phyloP scores from a whole-genome alignment of 2,888 invertebrate genomes.

The Alsophila aescularia region DNA sequence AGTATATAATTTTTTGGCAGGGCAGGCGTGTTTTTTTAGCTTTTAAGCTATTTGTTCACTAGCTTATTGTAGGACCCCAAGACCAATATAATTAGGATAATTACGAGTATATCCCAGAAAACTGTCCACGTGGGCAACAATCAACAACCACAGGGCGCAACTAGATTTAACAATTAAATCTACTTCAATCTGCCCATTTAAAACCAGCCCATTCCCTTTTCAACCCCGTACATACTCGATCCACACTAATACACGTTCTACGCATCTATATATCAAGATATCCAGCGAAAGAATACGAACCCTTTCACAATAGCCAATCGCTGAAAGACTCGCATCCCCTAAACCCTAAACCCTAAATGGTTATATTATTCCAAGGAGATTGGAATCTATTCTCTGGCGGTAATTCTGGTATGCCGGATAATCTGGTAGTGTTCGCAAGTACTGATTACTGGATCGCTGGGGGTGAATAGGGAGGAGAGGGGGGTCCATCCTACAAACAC shows the following conservation, averaged over 20 bases:
- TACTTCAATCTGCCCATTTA: not conserved
- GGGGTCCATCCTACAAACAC: conserved; percentile 60
- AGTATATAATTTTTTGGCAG: too few species aligned
- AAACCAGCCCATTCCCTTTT: conserved; percentile 4
- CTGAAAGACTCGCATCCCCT: conserved; percentile 2
- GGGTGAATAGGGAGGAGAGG: conserved; percentile 32
- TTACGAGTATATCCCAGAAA: too few species aligned
- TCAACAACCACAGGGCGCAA: too few species aligned
- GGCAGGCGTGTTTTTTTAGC: too few species aligned
- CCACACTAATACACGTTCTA: conserved; percentile 5
- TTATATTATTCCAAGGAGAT: conserved; percentile 30
- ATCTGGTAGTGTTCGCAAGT: conserved; percentile 41
- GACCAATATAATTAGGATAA: too few species aligned
- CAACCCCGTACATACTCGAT: conserved; percentile 1
- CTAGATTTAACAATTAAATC: too few species aligned
- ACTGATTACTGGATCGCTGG: conserved; percentile 57
- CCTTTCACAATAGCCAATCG: conserved; percentile 22
- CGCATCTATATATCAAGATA: conserved; percentile 6
- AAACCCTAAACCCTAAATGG: conserved; percentile 20
- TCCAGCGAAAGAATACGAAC: conserved; percentile 13
- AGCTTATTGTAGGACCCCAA: too few species aligned
- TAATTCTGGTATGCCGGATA: conserved; percentile 25
- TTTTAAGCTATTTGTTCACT: too few species aligned
- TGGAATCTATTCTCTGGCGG: conserved; percentile 25
- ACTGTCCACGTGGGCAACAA: too few species aligned